Evolutionary conservation across 2,797 vertebrate species (phyloP).

Genomic region (Phyllotis vaccarum): DNA sequence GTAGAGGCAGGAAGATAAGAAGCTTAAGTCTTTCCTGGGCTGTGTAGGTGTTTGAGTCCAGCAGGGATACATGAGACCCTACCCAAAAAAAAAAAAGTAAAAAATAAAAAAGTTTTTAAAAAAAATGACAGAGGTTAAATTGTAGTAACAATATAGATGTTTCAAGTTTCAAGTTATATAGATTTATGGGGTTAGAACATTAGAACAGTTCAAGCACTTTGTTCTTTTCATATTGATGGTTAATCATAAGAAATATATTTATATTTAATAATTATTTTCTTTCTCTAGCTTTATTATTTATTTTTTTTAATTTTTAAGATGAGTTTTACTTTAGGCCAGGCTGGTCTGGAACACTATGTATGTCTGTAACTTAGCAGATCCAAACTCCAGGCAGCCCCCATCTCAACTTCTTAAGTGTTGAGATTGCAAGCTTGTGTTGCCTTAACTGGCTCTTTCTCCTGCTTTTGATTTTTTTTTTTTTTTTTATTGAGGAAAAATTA

Average conservation of each 20-base stretch:
- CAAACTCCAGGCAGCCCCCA: not conserved
- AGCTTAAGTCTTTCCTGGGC: not conserved
- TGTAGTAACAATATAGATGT: not conserved
- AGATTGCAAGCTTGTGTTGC: not conserved
- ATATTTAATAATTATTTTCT: not conserved
- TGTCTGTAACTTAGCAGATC: not conserved
- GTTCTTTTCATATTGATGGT: conserved; percentile 32
- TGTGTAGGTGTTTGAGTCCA: not conserved
- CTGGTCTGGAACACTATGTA: not conserved
- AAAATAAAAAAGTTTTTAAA: not conserved
- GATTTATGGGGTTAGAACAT: not conserved
- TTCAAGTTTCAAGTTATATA: not conserved
- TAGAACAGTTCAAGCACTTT: not conserved
- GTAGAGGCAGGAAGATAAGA: not conserved
- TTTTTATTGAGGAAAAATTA: conserved; percentile 47
- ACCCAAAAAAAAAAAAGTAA: not conserved
- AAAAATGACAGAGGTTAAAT: not conserved
- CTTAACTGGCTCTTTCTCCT: not conserved
- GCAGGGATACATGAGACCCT: not conserved
- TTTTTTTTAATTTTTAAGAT: not conserved
- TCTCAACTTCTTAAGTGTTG: not conserved
- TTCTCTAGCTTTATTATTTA: conserved; percentile 30
- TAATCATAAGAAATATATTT: not conserved
- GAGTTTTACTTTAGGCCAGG: not conserved
- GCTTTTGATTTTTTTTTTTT: conserved; percentile 44